Base-by-base conservation (phyloP, 2,797 vertebrate species). In the Melanotaenia nigrans region DNA sequence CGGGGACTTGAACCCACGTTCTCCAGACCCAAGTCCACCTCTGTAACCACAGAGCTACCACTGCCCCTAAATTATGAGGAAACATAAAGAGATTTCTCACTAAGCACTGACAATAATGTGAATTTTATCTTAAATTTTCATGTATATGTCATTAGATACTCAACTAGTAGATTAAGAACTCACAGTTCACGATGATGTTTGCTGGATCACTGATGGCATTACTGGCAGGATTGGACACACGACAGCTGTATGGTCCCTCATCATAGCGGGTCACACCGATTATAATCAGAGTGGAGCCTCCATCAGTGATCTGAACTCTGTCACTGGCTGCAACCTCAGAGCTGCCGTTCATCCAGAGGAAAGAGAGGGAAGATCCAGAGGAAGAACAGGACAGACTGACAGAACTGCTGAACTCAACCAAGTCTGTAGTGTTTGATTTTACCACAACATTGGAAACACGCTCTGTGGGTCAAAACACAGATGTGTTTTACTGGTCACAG, bases 331-430 rank as follows among this genome's bases (percentile, higher is more conserved):
- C 88, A n/a, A 94, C 57, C 57, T 55, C 65, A 42, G 85, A 85
- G 74, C 83, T 92, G 75, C 73, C 28, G 25, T 93, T 93, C 49
- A 84, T 33, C 92, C 93, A 94, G 36, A 67, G 72, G 75, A 85
- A 91, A 11, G 78, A 77, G 6, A 65, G 4, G 14, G 12, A 51
- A 1, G 90, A 86, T 45, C 90, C 93, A 10, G 83, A 75, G 49
- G 71, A 75, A 11, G 83, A 89, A 76, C 93, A 94, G 63, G 13
- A 40, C 38, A 40, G 38, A 16, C 38, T 16, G 38, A 40, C 38
- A 14, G 38, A 40, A 14, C 16, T 13, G 3, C 3, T 40, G 38
- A 14, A 40, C 38, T 40, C 38, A 75, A 91, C 35, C 33, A 91
- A 16, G 12, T 90, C 73, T 61, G 79, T 79, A 30, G 0, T 71